A percentile compares a stretch with the other conserved stretches of the same genome.
phyloP scores from a whole-genome alignment of 1,140 invertebrate species.

The Drosophila chauvacae region DNA sequence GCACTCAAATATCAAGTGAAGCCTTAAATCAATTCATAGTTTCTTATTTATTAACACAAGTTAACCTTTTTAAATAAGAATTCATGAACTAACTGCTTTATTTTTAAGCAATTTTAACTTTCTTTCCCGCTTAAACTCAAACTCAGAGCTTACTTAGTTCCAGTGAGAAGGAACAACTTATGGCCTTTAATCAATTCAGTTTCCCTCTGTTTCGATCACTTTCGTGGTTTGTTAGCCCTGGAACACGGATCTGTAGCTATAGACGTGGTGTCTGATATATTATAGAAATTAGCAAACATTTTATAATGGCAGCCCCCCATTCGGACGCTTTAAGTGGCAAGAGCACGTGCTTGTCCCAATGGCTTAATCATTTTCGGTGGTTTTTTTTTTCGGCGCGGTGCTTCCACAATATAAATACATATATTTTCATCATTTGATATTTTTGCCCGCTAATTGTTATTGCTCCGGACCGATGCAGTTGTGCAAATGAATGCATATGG shows the following conservation, averaged over 20 bases:
- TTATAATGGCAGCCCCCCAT: conserved; percentile 10
- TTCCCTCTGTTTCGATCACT: not conserved
- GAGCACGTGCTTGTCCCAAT: conserved; percentile 34
- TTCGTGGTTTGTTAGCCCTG: not conserved
- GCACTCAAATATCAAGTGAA: not conserved
- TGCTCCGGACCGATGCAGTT: conserved; percentile 36
- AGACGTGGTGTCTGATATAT: not conserved
- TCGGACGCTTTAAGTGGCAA: conserved; percentile 23
- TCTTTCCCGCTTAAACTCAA: not conserved
- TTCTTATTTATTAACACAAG: too few species aligned
- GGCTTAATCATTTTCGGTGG: conserved; percentile 32
- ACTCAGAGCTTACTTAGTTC: not conserved
- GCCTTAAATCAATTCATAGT: not conserved
- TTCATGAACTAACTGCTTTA: too few species aligned
- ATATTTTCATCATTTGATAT: conserved; percentile 5
- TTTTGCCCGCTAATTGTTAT: conserved; percentile 22
- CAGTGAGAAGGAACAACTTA: not conserved
- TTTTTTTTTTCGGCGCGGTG: conserved; percentile 2
- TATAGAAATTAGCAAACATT: conserved; percentile 36
- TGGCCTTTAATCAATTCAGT: not conserved
- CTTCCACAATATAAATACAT: not conserved
- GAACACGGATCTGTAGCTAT: not conserved
- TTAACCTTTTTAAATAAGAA: too few species aligned
- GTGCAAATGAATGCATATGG: conserved; percentile 44
- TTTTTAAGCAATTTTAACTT: not conserved